Conservation (phyloP, 2,113 vertebrate genomes). For the Zosterops pallidus region DNA sequence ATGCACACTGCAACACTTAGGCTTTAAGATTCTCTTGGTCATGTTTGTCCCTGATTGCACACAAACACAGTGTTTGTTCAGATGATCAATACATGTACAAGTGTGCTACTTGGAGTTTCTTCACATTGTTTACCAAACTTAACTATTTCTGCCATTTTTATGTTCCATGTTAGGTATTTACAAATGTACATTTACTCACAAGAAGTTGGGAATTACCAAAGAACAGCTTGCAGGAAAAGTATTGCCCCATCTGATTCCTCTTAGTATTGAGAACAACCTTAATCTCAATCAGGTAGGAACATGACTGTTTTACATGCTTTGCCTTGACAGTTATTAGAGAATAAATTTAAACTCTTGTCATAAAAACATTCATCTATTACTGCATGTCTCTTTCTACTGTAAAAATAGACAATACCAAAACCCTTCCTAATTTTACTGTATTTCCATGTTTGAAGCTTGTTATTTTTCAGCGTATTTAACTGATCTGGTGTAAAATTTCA, state of each 20-base stretch:
- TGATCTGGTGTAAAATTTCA: neutral
- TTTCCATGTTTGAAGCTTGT: neutral
- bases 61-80: neutral
- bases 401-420: neutral
- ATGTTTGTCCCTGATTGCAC: neutral
- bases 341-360: neutral
- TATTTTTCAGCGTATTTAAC: neutral
- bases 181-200: conserved; percentile 97
- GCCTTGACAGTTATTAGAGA: neutral
- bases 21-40: neutral
- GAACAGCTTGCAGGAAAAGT: conserved; percentile 92
- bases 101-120: neutral
- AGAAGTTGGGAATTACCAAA: conserved; percentile 98
- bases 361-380: neutral
- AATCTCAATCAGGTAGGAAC: conserved; percentile 94
- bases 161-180: conserved; percentile 87
- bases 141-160: neutral
- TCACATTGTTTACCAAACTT: neutral
- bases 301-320: neutral
- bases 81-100: neutral
- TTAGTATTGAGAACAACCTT: conserved; percentile 97
- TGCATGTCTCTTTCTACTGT: neutral
- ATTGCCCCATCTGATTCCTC: conserved; percentile 92
- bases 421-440: neutral
- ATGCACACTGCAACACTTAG: neutral